Base-by-base conservation (phyloP, 1,140 invertebrate genomes). In the Leptinotarsa undecemlineata region DNA sequence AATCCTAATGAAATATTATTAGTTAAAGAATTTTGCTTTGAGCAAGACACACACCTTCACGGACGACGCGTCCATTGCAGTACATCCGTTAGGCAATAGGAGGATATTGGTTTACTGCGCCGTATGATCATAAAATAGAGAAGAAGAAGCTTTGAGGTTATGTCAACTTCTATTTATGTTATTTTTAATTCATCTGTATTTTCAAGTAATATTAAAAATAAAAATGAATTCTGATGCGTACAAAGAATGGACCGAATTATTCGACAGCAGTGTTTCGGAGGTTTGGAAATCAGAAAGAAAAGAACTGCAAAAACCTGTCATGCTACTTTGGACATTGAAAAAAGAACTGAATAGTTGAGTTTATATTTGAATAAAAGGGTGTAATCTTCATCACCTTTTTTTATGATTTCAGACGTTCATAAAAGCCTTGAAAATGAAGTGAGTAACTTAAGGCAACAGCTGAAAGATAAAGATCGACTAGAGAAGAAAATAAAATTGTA, bases 261-360 rank as follows among this genome's bases (percentile, higher is more conserved):
- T 74, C 48, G 63, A 75, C 42, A 19, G 69, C 47, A 42, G 75
- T 47, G 62, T 77, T 68, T 48, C 48, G 14, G 19, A 48, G 21
- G 62, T 62, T 69, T 77, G 67, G 61, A 33, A 72, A 15, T 48
- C 20, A 8, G 76, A 77, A 70, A 75, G 67, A 33, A 64, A 47
- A 66, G 76, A 77, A 70, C 67, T 77, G 19, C 63, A 72, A 70
- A 73, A 61, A 64, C 6, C 69, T 15, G 33, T 51, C 13, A 75
- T 77, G 74, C 72, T 77, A 48, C 69, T 72, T 57, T 62, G n/a
- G 21, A 74, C 76, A 2, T 75, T 77, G 3, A 64, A 77, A 57
- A 69, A 63, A 23, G 76, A 77, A 75, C 20, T 77, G n/a, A 57
- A 63, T 51, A 75, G 76, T 77, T 70, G 51, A 47, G 17, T 42